Conservation (phyloP, 2,888 invertebrate genomes). For the Zhengitettix transpicula region DNA sequence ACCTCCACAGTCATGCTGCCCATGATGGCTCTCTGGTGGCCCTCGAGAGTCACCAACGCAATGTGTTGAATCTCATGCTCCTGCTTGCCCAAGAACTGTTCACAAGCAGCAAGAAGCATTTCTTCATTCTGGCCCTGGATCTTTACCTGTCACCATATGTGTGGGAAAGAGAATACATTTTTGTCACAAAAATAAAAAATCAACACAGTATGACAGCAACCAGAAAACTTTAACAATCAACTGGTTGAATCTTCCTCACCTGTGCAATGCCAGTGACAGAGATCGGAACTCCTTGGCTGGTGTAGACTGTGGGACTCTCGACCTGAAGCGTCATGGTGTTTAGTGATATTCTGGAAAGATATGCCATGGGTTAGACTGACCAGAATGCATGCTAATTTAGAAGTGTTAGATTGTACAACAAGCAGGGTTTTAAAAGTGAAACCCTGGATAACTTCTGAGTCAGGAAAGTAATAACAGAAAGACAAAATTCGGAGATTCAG, state of each 20-base stretch:
- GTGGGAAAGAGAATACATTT: background rate
- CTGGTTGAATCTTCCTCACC: constrained; percentile 45
- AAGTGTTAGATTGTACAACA: no score
- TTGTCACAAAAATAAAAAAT: no score
- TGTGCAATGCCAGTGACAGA: constrained; percentile 96
- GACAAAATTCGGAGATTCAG: no score
- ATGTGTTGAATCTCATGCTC: constrained; percentile 81
- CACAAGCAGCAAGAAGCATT: constrained; percentile 80
- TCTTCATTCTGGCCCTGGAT: constrained; percentile 80
- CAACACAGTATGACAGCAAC: no score
- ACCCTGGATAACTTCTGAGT: no score
- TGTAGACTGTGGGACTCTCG: constrained; percentile 89
- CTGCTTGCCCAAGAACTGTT: constrained; percentile 80
- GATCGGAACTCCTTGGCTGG: constrained; percentile 90
- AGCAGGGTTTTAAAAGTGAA: no score
- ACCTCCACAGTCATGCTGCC: constrained; percentile 89
- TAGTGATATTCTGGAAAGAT: constrained; percentile 58
- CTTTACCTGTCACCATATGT: constrained; percentile 51
- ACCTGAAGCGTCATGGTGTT: constrained; percentile 96
- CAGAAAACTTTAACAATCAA: no score
- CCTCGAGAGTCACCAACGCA: constrained; percentile 80
- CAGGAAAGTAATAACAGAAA: no score
- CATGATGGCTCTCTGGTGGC: constrained; percentile 91
- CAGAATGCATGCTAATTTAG: no score
- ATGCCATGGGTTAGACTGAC: background rate